These are phyloP conservation scores for Apis dorsata DNA, from an alignment of 1,140 invertebrate species.

Conservation along the genomic window DNA sequence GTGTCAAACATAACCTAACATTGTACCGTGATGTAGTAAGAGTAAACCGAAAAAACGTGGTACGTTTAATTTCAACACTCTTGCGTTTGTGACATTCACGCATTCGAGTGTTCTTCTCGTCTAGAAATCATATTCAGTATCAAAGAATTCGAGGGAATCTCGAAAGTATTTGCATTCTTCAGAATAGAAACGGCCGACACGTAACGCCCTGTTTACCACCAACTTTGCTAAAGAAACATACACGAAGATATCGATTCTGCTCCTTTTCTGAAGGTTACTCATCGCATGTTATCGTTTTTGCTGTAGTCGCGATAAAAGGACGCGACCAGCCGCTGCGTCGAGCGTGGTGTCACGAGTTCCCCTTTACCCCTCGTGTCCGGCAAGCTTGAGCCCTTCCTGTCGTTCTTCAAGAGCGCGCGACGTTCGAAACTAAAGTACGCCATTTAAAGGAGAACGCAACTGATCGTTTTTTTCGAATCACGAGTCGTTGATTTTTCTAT, in stretches of 20 bases:
- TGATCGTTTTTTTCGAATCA: background rate
- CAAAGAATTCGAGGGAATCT: background rate
- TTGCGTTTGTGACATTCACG: background rate
- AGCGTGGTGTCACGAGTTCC: constrained; percentile 24
- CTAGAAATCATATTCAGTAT: background rate
- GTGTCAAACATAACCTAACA: constrained; percentile 61
- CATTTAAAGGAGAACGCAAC: background rate
- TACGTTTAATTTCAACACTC: background rate
- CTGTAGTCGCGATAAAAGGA: constrained; percentile 34
- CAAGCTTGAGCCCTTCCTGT: constrained; percentile 26
- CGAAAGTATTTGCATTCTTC: background rate
- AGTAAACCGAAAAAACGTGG: background rate
- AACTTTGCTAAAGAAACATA: background rate
- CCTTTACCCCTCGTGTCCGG: background rate
- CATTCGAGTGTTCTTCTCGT: background rate
- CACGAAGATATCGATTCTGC: constrained; percentile 7
- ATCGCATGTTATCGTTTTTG: constrained; percentile 19
- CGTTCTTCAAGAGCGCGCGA: constrained; percentile 24
- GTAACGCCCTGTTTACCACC: constrained; percentile 12
- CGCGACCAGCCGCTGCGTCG: constrained; percentile 10
- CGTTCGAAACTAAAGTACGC: constrained; percentile 9
- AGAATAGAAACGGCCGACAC: background rate
- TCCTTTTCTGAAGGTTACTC: background rate
- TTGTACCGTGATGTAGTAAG: constrained; percentile 21
- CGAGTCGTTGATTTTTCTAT: background rate